Evolutionary conservation across 2,888 invertebrate species (phyloP).

Genomic region (Drosophila rellima): DNA sequence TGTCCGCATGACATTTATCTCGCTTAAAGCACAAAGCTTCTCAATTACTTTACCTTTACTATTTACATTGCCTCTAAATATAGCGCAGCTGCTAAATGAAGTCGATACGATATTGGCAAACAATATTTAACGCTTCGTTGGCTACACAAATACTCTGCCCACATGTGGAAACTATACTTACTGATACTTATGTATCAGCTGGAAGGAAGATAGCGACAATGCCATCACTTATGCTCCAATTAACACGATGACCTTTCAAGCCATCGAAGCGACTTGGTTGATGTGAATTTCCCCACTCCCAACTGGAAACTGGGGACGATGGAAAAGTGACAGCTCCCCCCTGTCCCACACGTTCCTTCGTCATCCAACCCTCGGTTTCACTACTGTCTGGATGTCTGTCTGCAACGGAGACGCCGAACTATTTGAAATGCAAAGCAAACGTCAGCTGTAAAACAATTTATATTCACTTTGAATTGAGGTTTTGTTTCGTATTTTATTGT

Average conservation of each 20-base stretch:
- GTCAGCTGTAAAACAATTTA: conserved; percentile 81
- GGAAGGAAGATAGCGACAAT: conserved; percentile 49
- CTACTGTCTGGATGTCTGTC: conserved; percentile 37
- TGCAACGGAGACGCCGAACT: conserved; percentile 43
- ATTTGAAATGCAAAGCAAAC: conserved; percentile 81
- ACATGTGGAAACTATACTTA: conserved; percentile 25
- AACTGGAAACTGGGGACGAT: background rate
- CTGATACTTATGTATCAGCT: conserved; percentile 31
- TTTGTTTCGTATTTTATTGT: conserved; percentile 76
- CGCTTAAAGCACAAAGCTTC: background rate
- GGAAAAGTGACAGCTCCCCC: background rate
- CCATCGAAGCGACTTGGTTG: conserved; percentile 46
- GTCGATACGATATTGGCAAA: conserved; percentile 58
- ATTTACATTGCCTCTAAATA: conserved; percentile 59
- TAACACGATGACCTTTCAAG: conserved; percentile 74
- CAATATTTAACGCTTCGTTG: conserved; percentile 68
- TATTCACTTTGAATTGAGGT: conserved; percentile 82
- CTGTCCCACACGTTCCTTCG: background rate
- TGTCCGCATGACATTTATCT: background rate
- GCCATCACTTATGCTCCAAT: conserved; percentile 75
- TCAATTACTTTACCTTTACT: conserved; percentile 16
- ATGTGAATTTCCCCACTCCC: conserved; percentile 3
- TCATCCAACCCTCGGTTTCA: conserved; percentile 7
- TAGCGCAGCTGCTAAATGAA: conserved; percentile 32
- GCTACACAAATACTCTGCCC: conserved; percentile 26